Percentiles rank a stretch among this genome's conserved stretches.
phyloP scores from a whole-genome alignment of 2,113 vertebrate species.

The Oryzias javanicus region DNA sequence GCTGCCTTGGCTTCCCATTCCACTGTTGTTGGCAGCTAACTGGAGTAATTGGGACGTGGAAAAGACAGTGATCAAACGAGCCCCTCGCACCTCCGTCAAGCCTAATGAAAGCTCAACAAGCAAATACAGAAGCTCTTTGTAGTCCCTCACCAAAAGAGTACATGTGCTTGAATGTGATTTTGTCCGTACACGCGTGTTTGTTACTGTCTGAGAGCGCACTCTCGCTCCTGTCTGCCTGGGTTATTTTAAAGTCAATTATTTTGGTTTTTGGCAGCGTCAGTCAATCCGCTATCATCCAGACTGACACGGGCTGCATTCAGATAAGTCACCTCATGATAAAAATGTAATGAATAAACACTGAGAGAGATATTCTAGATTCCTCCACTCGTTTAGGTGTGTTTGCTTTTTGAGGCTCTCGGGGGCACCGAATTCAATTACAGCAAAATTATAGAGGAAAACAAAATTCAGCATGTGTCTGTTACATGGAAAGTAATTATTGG shows the following conservation, averaged over 20 bases:
- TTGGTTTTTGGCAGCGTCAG: constrained; percentile 45
- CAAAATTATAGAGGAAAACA: constrained; percentile 57
- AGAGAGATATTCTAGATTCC: constrained; percentile 30
- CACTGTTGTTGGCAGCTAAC: constrained; percentile 41
- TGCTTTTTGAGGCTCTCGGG: constrained; percentile 23
- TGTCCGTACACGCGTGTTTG: constrained; percentile 2
- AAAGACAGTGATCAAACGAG: constrained; percentile 58
- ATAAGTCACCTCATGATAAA: constrained; percentile 51
- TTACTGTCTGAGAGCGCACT: neutral
- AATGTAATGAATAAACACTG: constrained; percentile 38
- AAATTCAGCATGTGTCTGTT: constrained; percentile 56
- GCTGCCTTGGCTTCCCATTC: constrained; percentile 19
- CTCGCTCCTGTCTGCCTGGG: constrained; percentile 22
- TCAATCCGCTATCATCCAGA: constrained; percentile 36
- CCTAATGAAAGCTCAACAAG: constrained; percentile 60
- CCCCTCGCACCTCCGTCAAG: constrained; percentile 52
- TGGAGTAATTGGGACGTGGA: constrained; percentile 55
- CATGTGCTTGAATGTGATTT: constrained; percentile 24
- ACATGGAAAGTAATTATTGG: constrained; percentile 60
- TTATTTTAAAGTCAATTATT: constrained; percentile 68
- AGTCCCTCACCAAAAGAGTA: constrained; percentile 27
- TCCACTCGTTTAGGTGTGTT: constrained; percentile 7
- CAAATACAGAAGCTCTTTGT: constrained; percentile 50
- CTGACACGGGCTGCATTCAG: constrained; percentile 42
- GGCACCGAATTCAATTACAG: constrained; percentile 60